Evolutionary conservation across 2,797 vertebrate species (phyloP), one percentile per base, ranked within the genome.

Genomic region (Macroramphosus scolopax): DNA sequence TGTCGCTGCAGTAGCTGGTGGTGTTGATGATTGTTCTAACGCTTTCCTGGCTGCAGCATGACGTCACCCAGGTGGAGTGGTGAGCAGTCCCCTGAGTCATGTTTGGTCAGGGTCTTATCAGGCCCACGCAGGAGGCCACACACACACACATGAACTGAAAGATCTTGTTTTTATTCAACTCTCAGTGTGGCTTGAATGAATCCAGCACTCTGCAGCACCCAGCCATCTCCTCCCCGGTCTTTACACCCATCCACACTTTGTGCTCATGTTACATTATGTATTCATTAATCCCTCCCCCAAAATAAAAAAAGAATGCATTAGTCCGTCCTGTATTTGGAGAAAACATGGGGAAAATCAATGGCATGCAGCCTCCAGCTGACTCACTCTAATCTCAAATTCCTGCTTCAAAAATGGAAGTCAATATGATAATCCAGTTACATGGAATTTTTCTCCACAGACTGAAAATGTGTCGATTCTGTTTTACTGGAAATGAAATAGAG

Each of bases 341-440:
- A 69, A 68, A 81, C 64, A 68, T 20, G 17, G 68, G 45, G 35
- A 59, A 66, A 54, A 81, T 85, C 79, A 2, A 85, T 86, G 49
- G n/a, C 5, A 18, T 25, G 44, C 56, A 39, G 70, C 54, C 55
- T 66, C 37, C 47, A 40, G 63, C 49, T 43, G 62, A 11, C 25
- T 67, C 54, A 28, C 26, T 58, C 37, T 48, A 65, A 52, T 65
- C 64, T 85, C 77, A 54, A 44, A 77, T 75, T 79, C 63, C 75
- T 75, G 59, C 51, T 63, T 47, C 45, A 65, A 58, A 77, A 74
- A 73, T 64, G 41, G 68, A 82, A 74, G 55, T 69, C 79, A 48
- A 80, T 82, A 72, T 38, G 15, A 37, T 62, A 75, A 82, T 68
- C 50, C 68, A 60, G 41, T 83, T 76, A 60, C 1, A n/a, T 20